Evolutionary conservation across 2,113 vertebrate species (phyloP).

Genomic region (Emydura subglobosa): DNA sequence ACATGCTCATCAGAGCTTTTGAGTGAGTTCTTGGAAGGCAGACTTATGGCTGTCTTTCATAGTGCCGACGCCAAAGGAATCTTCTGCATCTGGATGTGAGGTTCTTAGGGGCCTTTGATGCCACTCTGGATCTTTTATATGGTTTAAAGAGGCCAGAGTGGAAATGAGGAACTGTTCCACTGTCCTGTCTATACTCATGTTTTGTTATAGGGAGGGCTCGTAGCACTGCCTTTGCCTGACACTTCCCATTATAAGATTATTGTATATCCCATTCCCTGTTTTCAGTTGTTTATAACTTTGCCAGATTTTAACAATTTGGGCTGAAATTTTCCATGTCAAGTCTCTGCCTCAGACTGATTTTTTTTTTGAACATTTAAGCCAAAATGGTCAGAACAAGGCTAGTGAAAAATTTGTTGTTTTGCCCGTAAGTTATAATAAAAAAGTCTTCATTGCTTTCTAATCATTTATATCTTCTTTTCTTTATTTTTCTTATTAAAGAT

Average conservation of each 20-base stretch:
- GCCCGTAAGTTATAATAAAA: neutral
- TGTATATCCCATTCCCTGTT: neutral
- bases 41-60: neutral
- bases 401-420: neutral
- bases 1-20: neutral
- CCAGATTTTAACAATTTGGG: neutral
- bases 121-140: neutral
- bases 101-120: neutral
- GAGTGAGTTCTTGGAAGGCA: neutral
- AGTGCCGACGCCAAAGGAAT: neutral
- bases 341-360: neutral
- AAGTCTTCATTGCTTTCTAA: neutral
- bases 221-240: neutral
- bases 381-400: neutral
- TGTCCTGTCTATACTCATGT: neutral
- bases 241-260: neutral
- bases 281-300: neutral
- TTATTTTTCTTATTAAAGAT: neutral
- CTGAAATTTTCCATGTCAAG: neutral
- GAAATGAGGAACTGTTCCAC: neutral
- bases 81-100: neutral
- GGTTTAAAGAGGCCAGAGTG: neutral
- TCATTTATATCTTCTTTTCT: neutral
- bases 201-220: no score
- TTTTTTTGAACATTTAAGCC: neutral